Percentiles rank a stretch among this genome's conserved stretches.
These are phyloP conservation scores for Rhabdomys dilectus DNA, from an alignment of 2,113 vertebrate genomes.

Conservation along the genomic window DNA sequence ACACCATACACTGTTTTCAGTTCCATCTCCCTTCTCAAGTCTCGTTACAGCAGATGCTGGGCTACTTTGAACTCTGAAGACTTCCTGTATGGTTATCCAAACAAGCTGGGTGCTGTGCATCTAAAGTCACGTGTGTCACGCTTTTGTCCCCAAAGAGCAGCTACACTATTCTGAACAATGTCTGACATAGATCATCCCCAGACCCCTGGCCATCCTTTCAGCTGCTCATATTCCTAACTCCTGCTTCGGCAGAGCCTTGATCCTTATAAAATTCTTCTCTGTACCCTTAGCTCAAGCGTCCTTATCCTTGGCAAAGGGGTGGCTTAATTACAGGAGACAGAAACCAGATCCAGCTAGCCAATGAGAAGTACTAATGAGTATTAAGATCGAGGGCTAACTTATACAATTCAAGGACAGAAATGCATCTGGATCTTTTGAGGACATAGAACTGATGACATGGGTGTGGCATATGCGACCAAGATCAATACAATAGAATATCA, in stretches of 20 bases:
- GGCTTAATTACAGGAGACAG: constrained; percentile 1
- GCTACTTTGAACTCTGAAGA: not conserved
- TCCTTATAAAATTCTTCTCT: not conserved
- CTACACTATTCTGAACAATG: not conserved
- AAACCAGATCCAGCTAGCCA: not conserved
- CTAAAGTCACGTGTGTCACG: not conserved
- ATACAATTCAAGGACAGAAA: not conserved
- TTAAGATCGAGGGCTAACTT: not conserved
- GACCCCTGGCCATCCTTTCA: not conserved
- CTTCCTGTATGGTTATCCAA: not conserved
- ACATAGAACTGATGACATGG: not conserved
- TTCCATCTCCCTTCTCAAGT: not conserved
- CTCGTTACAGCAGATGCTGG: not conserved
- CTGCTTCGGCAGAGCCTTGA: not conserved
- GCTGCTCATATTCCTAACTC: not conserved
- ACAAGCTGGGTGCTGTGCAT: not conserved
- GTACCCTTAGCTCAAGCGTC: not conserved
- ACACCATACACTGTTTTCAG: not conserved
- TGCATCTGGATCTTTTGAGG: not conserved
- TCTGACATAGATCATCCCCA: not conserved
- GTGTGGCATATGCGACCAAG: not conserved
- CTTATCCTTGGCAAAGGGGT: not conserved
- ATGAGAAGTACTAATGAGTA: not conserved
- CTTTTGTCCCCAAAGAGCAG: not conserved
- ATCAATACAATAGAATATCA: not conserved